Base-by-base conservation (phyloP, 2,113 vertebrate species). In the Chamaea fasciata region DNA sequence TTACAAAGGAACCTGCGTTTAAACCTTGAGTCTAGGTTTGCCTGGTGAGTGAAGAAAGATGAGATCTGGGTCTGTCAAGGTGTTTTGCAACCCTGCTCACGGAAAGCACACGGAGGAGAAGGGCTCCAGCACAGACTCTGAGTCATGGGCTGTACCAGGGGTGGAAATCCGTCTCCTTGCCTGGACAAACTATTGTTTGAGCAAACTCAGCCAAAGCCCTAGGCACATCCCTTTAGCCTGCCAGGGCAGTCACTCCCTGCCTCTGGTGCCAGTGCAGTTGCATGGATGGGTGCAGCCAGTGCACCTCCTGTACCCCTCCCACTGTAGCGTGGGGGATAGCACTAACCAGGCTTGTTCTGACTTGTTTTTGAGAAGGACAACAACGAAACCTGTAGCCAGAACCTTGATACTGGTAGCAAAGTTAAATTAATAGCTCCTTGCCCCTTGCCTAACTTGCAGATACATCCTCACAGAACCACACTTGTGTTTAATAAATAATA, bases 111-210 rank as follows among this genome's bases (percentile, higher is more conserved):
- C 35, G 1, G 50, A 75, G 55, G 24, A 78, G 60, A 68, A 87
- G 87, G 41, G 57, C 70, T 97, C 28, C 77, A 68, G 62, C 65
- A 24, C 3, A 20, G 53, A 41, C 80, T 59, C 83, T 77, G 93
- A 96, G 59, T 93, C 95, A 96, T 0, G 0, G 56, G 64, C 76
- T 64, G 26, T 30, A 63, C 31, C 33, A 68, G 41, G 55, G 49
- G 3, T 93, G 73, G 79, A 96, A 94, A 94, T 84, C 41, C 13
- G 0, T 68, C 93, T 92, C 95, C 76, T 57, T 93, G 88, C 92
- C 90, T 90, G 92, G 94, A 95, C 76, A 75, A 88, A 75, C 83
- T 33, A 65, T 46, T 94, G 83, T 86, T 92, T 94, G 83, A 94
- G 65, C 56, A 94, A 71, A 73, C 60, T 57, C 86, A 94, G 80